Base-by-base conservation (phyloP, 2,797 vertebrate genomes). In the Coregonus suidteri region DNA sequence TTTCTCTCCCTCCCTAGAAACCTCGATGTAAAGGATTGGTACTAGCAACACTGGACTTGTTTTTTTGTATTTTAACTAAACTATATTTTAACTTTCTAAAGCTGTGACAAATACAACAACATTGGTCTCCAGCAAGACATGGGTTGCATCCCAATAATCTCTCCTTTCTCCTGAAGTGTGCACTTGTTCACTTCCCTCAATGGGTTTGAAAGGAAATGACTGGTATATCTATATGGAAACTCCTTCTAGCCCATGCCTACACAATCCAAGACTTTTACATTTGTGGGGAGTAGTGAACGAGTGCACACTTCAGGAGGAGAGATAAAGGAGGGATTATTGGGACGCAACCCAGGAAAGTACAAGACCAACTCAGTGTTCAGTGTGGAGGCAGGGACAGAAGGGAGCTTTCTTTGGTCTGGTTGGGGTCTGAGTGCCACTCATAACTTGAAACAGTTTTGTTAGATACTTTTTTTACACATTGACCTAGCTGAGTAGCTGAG, bases 1-100 rank as follows among this genome's bases (percentile, higher is more conserved):
- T 75, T 87, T 87, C 70, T 89, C 89, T 78, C 85, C 88, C 0
- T 53, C 80, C 74, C 87, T 87, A 77, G 84, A 89, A 15, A 64
- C 87, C 31, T 83, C 85, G 0, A 7, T 84, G 52, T 90, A 71
- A 79, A 34, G 37, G 68, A 20, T 37, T 20, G 69, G 35, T 51
- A 20, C 69, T 20, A 11, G 18, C 69, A 51, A 18, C 3, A 20
- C 6, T 20, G 68, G 68, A 4, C 18, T 4, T n/a, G n/a, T 1
- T 4, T n/a, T 34, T n/a, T 18, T 41, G 0, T n/a, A 4, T 41
- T 41, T 20, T n/a, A 81, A 59, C 67, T 81, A 1, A 31, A 0
- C 75, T 81, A 68, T 84, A 11, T 14, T 71, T 31, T 71, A 52
- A 54, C 15, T 73, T 31, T 53, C 6, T 72, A n/a, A 30, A 76